A percentile compares a stretch with the other conserved stretches of the same genome.
Evolutionary conservation across 2,113 vertebrate species (phyloP).

Genomic region (Pavo muticus): DNA sequence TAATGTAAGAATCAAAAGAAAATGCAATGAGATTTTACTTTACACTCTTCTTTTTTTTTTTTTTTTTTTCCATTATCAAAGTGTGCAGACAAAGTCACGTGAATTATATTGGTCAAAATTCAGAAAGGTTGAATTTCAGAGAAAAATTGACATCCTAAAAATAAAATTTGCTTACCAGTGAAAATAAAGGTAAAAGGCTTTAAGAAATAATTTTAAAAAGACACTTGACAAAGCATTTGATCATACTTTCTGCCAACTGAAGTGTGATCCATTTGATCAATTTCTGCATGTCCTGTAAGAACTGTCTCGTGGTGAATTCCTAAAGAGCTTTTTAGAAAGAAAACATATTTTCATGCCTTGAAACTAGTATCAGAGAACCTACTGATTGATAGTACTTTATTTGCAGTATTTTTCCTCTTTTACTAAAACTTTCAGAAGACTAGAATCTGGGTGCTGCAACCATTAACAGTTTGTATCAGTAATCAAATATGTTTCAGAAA

Average conservation of each 20-base stretch:
- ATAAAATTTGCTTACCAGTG: neutral
- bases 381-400: neutral
- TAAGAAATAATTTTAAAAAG: neutral
- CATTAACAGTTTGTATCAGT: neutral
- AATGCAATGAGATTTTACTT: slow-evolving; percentile 28
- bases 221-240: neutral
- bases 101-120: slow-evolving; percentile 27
- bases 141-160: slow-evolving; percentile 5
- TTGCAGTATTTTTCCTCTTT: neutral
- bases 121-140: slow-evolving; percentile 44
- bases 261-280: neutral
- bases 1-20: slow-evolving; percentile 55
- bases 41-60: neutral
- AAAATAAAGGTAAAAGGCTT: neutral
- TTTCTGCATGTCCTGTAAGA: slow-evolving; percentile 11
- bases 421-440: neutral
- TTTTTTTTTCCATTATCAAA: slow-evolving; percentile 23
- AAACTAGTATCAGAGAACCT: neutral
- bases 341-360: neutral
- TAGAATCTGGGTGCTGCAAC: neutral
- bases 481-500: neutral
- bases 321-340: slow-evolving; percentile 19
- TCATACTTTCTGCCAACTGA: neutral
- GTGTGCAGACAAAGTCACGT: neutral
- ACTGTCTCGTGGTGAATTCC: slow-evolving; percentile 2